phyloP scores from a whole-genome alignment of 2,797 vertebrate species.

The Sebastes alutus region DNA sequence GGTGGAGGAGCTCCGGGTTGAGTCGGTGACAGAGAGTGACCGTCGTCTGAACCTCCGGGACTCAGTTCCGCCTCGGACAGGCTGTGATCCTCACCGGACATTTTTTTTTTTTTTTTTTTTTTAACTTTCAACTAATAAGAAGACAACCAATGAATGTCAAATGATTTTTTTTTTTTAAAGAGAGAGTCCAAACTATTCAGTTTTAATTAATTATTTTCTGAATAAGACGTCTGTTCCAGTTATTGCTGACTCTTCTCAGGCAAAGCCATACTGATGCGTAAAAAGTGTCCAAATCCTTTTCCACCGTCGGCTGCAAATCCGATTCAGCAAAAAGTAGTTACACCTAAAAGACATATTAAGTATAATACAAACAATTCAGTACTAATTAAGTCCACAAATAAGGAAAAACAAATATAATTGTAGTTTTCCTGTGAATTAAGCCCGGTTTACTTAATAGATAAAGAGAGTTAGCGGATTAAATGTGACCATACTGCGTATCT shows the following conservation, averaged over 20 bases:
- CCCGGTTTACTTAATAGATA: neutral
- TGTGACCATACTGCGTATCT: neutral
- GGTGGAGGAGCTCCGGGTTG: slow-evolving; percentile 73
- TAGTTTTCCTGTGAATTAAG: neutral
- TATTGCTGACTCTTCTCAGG: slow-evolving; percentile 50
- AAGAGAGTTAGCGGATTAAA: neutral
- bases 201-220: neutral
- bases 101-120: slow-evolving; percentile 52
- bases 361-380: neutral
- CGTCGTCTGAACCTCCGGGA: slow-evolving; percentile 94
- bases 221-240: slow-evolving; percentile 27
- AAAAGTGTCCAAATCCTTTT: slow-evolving; percentile 62
- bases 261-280: slow-evolving; percentile 65
- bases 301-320: slow-evolving; percentile 37
- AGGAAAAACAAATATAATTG: neutral
- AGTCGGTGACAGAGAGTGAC: slow-evolving; percentile 90
- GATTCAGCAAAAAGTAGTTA: slow-evolving; percentile 34
- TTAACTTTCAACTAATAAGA: neutral
- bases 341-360: slow-evolving; percentile 47
- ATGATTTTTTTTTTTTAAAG: neutral
- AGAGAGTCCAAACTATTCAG: neutral
- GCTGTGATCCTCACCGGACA: slow-evolving; percentile 93
- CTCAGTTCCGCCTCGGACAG: slow-evolving; percentile 97
- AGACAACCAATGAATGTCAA: neutral
- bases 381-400: neutral